A percentile compares a stretch with the other conserved stretches of the same genome.
phyloP scores from a whole-genome alignment of 2,888 invertebrate genomes.

The Synergus japonicus region DNA sequence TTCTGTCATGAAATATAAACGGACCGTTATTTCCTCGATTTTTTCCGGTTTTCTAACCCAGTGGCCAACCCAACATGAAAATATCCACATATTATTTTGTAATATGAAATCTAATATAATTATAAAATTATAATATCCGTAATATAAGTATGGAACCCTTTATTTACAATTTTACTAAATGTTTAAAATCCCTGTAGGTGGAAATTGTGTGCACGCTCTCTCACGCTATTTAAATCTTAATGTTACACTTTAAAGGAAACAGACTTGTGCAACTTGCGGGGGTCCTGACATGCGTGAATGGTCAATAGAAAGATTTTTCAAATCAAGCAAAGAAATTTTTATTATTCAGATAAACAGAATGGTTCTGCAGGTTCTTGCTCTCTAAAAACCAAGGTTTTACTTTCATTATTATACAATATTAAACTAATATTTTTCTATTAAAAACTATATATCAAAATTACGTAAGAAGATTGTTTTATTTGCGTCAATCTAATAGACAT shows the following conservation, averaged over 20 bases:
- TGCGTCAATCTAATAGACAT: background rate
- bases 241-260: background rate
- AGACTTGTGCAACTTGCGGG: background rate
- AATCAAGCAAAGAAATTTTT: background rate
- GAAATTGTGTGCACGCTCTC: background rate
- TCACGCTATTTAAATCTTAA: slow-evolving; percentile 12
- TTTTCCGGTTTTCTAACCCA: no score
- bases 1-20: no score
- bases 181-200: background rate
- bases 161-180: background rate
- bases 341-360: background rate
- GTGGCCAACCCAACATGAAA: background rate
- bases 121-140: background rate
- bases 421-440: background rate
- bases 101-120: background rate
- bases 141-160: background rate
- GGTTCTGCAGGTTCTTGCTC: background rate
- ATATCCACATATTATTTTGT: background rate
- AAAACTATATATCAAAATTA: background rate
- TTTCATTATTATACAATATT: background rate
- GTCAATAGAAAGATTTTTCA: background rate
- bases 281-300: slow-evolving; percentile 6
- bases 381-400: background rate
- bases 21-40: no score
- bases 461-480: background rate